A percentile compares a stretch with the other conserved stretches of the same genome.
Evolutionary conservation across 2,113 vertebrate species (phyloP).

Genomic region (Sprattus sprattus): DNA sequence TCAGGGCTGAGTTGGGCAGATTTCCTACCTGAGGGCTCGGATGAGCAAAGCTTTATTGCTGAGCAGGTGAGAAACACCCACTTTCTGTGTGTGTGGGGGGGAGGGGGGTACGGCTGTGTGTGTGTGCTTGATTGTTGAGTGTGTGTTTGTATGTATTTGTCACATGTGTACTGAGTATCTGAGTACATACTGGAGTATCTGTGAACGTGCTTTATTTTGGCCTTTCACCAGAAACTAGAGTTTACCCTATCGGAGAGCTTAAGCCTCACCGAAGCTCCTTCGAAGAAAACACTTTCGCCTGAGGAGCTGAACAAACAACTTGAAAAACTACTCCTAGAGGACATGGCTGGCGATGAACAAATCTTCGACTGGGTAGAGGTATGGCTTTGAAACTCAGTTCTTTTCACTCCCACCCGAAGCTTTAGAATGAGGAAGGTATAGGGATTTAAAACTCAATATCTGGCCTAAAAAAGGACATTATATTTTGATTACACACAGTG

Average conservation of each 20-base stretch:
- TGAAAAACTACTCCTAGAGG: conserved; percentile 91
- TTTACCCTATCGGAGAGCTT: conserved; percentile 82
- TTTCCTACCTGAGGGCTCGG: conserved; percentile 85
- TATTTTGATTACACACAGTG: neutral
- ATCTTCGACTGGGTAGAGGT: conserved; percentile 99
- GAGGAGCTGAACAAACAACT: conserved; percentile 89
- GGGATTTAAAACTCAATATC: neutral
- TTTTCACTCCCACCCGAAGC: neutral
- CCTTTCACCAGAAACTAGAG: conserved; percentile 84
- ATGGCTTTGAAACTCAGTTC: conserved; percentile 18
- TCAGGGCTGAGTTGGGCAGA: conserved; percentile 87
- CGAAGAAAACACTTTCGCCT: conserved; percentile 79
- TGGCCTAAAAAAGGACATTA: neutral
- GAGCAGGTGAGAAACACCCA: conserved; percentile 78
- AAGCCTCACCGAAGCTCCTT: conserved; percentile 78
- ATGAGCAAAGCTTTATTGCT: conserved; percentile 86
- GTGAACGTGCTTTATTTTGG: neutral
- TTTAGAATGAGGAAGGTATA: neutral
- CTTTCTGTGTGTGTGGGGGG: neutral
- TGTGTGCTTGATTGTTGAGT: neutral
- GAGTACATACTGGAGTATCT: neutral
- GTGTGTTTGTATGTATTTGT: neutral
- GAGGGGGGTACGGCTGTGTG: neutral
- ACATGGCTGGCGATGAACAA: conserved; percentile 92
- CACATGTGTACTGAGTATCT: neutral